A percentile compares a stretch with the other conserved stretches of the same genome.
phyloP scores from a whole-genome alignment of 1,140 invertebrate genomes.

The Plutomurus gul region DNA sequence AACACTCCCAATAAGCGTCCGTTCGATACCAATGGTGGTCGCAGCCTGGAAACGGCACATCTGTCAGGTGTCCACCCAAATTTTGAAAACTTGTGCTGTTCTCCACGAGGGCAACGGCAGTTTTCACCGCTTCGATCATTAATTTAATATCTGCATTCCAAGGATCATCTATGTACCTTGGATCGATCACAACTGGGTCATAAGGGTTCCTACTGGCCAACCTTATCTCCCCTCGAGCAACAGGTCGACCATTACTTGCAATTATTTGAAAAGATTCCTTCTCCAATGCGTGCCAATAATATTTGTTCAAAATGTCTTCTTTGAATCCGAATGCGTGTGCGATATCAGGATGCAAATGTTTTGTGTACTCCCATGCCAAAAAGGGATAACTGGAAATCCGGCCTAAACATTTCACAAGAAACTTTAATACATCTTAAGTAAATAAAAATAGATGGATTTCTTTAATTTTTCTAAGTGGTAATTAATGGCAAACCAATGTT shows the following conservation, averaged over 20 bases:
- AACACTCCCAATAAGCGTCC: constrained; percentile 46
- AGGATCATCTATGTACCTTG: constrained; percentile 33
- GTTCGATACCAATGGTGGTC: constrained; percentile 49
- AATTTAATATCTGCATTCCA: constrained; percentile 22
- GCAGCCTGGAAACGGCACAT: constrained; percentile 54
- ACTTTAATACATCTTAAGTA: neutral
- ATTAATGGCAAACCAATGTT: neutral
- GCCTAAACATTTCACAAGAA: neutral
- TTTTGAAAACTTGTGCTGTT: constrained; percentile 31
- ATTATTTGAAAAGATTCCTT: constrained; percentile 35
- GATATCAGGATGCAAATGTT: constrained; percentile 4
- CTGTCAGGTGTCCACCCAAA: constrained; percentile 16
- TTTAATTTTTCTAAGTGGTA: no score
- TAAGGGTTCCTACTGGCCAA: constrained; percentile 17
- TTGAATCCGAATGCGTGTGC: constrained; percentile 30
- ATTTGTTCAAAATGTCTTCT: constrained; percentile 29
- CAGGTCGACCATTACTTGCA: constrained; percentile 16
- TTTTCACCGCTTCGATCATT: constrained; percentile 35
- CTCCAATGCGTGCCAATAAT: constrained; percentile 23
- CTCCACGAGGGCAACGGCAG: constrained; percentile 27
- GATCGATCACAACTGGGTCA: constrained; percentile 27
- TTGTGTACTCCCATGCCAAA: constrained; percentile 1
- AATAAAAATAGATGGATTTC: no score
- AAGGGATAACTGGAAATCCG: neutral
- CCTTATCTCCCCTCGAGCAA: constrained; percentile 29